Percentiles rank a stretch among this genome's conserved stretches.
These are phyloP conservation scores for Drosophila leonis DNA, from an alignment of 2,888 invertebrate genomes.

Conservation along the genomic window DNA sequence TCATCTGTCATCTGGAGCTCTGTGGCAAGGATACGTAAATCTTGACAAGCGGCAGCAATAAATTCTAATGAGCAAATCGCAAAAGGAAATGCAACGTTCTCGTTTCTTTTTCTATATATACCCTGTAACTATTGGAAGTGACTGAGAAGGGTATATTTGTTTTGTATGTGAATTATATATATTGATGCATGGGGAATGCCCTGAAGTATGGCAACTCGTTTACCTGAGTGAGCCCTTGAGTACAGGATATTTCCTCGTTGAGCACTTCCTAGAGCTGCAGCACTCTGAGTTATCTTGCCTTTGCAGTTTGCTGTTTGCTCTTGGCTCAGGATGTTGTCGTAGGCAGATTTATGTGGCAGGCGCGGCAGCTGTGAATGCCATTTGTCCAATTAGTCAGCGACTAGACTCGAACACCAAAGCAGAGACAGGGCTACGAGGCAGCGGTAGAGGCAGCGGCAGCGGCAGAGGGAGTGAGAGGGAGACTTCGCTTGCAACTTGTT, in stretches of 20 bases:
- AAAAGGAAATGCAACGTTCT: slow-evolving; percentile 74
- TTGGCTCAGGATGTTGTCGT: slow-evolving; percentile 69
- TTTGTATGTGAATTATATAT: too few species aligned
- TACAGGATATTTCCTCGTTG: neutral
- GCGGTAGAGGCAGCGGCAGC: neutral
- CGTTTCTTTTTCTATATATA: slow-evolving; percentile 22
- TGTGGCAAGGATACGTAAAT: slow-evolving; percentile 82
- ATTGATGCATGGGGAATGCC: neutral
- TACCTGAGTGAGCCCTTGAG: neutral
- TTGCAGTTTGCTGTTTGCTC: slow-evolving; percentile 1
- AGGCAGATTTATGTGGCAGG: slow-evolving; percentile 66
- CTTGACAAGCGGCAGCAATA: slow-evolving; percentile 80
- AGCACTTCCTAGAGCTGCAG: neutral
- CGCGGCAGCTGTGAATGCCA: slow-evolving; percentile 77
- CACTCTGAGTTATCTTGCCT: neutral
- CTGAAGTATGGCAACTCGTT: neutral
- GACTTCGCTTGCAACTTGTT: slow-evolving; percentile 65
- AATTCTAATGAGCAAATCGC: slow-evolving; percentile 81
- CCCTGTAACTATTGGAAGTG: neutral
- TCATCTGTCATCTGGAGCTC: slow-evolving; percentile 73
- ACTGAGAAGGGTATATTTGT: neutral
- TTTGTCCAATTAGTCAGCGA: slow-evolving; percentile 76
- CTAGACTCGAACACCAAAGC: slow-evolving; percentile 17
- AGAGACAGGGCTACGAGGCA: neutral
- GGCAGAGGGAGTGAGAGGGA: neutral